These are phyloP conservation scores for Netta rufina DNA, from an alignment of 2,797 vertebrate genomes.

Conservation along the genomic window DNA sequence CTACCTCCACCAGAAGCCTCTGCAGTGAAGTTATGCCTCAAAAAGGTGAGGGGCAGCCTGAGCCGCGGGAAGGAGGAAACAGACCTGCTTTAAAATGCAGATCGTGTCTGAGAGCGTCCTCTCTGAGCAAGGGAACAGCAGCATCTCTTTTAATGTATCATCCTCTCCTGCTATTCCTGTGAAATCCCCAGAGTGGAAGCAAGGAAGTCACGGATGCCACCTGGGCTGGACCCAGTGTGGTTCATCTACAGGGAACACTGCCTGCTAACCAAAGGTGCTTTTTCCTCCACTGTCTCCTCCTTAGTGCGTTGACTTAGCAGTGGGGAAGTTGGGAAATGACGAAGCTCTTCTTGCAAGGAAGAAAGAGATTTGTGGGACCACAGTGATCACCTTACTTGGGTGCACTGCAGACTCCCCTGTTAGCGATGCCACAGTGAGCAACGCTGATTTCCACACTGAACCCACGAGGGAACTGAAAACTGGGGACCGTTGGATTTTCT, in stretches of 20 bases:
- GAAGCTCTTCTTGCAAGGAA: not conserved
- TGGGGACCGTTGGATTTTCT: not conserved
- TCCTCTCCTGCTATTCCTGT: not conserved
- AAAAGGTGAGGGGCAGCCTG: not conserved
- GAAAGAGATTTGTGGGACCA: not conserved
- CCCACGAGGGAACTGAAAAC: not conserved
- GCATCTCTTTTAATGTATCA: not conserved
- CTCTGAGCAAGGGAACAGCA: not conserved
- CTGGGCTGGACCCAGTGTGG: not conserved
- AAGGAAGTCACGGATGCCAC: not conserved
- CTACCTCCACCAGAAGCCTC: not conserved
- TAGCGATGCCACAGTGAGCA: not conserved
- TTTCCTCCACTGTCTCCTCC: not conserved
- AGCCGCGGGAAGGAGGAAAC: not conserved
- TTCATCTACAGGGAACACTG: not conserved
- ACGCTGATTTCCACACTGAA: not conserved
- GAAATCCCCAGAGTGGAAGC: accelerated
- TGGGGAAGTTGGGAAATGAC: not conserved
- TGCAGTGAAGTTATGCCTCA: not conserved
- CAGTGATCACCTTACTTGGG: accelerated
- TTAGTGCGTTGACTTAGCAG: not conserved
- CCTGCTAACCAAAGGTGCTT: not conserved
- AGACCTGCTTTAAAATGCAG: not conserved
- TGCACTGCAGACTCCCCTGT: not conserved
- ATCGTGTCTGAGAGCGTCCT: not conserved